Percentiles rank a stretch among this genome's conserved stretches.
Evolutionary conservation across 30 jellyfish, hydroid and myxozoan genomes (phyloP).

Genomic region (Hydractinia echinata): DNA sequence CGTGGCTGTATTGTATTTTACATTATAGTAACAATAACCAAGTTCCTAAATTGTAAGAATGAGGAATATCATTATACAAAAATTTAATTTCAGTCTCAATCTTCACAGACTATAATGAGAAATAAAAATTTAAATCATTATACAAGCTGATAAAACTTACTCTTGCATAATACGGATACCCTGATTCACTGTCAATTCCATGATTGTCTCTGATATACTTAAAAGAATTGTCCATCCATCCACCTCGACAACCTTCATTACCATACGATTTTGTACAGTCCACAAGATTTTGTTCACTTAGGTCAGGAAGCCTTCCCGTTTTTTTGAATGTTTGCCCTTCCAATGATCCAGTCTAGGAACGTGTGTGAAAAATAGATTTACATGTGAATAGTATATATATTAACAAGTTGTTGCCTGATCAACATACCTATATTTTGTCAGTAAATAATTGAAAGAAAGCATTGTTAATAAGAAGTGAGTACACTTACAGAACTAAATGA

Average conservation of each 20-base stretch:
- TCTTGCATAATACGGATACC: slow-evolving; percentile 95
- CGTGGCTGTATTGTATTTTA: slow-evolving; percentile 64
- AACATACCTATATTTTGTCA: neutral
- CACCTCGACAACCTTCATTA: slow-evolving; percentile 94
- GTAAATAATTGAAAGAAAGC: too few relatives aligned
- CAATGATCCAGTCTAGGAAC: slow-evolving; percentile 83
- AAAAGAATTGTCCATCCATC: slow-evolving; percentile 94
- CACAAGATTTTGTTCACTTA: slow-evolving; percentile 92
- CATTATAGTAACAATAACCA: slow-evolving; percentile 87
- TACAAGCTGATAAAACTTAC: slow-evolving; percentile 24
- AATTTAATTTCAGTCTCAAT: neutral
- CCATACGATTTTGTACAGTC: slow-evolving; percentile 89
- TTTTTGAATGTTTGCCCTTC: slow-evolving; percentile 88
- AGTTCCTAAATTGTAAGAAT: slow-evolving; percentile 48
- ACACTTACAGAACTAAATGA: slow-evolving; percentile 85
- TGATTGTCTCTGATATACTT: slow-evolving; percentile 70
- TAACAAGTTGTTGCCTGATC: neutral
- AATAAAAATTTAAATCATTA: neutral
- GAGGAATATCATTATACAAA: neutral
- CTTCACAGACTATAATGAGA: neutral
- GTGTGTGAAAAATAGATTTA: neutral
- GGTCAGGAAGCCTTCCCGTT: slow-evolving; percentile 67
- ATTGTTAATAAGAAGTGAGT: neutral
- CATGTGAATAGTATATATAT: neutral
- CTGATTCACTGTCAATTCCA: slow-evolving; percentile 92